Conservation (phyloP, 1,140 invertebrate genomes). For the Drosophila navojoa region DNA sequence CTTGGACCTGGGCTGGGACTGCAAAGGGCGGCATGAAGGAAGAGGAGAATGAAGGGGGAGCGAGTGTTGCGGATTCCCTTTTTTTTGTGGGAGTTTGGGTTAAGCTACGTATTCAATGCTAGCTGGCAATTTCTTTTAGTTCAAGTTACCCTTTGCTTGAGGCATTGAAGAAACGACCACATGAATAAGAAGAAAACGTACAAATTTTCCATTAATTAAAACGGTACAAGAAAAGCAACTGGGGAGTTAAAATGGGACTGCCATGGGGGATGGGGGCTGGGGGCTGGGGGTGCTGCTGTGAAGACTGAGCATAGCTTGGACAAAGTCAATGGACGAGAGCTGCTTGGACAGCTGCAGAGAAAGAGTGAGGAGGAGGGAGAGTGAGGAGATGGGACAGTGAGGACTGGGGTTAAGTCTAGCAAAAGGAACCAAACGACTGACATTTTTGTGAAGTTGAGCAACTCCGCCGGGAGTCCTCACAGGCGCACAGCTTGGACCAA, state of each 20-base stretch:
- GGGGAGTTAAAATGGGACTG: not conserved
- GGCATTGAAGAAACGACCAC: slow-evolving; percentile 57
- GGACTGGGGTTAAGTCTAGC: slow-evolving; percentile 15
- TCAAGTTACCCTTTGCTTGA: slow-evolving; percentile 52
- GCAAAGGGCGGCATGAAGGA: no score
- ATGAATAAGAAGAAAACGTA: slow-evolving; percentile 66
- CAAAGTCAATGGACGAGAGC: slow-evolving; percentile 37
- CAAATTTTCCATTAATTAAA: slow-evolving; percentile 78
- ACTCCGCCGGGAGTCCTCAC: slow-evolving; percentile 64
- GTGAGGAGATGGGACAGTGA: not conserved
- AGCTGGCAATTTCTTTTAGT: slow-evolving; percentile 46
- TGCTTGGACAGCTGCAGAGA: slow-evolving; percentile 6
- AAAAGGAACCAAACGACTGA: slow-evolving; percentile 35
- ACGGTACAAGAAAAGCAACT: slow-evolving; percentile 57
- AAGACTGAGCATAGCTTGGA: slow-evolving; percentile 10
- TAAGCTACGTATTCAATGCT: slow-evolving; percentile 22
- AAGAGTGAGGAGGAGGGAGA: no score
- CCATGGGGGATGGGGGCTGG: not conserved
- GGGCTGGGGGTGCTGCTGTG: no score
- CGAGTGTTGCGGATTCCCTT: no score
- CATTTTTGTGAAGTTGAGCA: slow-evolving; percentile 68
- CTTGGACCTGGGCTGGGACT: no score
- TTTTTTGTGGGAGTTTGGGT: slow-evolving; percentile 13
- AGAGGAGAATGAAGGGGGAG: no score
- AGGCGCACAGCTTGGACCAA: not conserved